These are phyloP conservation scores for Corbicula japonica DNA, from an alignment of 2,888 invertebrate genomes.

Conservation along the genomic window DNA sequence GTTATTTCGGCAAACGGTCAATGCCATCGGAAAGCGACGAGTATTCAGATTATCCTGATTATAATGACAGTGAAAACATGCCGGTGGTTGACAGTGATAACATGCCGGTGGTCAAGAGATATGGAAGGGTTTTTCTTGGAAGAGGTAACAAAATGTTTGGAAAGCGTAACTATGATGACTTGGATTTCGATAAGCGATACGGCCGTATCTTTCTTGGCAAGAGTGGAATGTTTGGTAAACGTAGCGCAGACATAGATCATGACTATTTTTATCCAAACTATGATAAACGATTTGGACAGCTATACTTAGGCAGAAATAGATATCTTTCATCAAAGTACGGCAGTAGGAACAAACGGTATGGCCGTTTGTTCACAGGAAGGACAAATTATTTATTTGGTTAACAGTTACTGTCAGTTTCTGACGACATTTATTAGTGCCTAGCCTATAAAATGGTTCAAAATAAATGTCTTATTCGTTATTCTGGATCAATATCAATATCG, in stretches of 20 bases:
- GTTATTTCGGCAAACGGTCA: constrained; percentile 28
- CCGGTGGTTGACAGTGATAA: not conserved
- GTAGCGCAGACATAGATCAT: constrained; percentile 17
- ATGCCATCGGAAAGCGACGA: too few relatives aligned
- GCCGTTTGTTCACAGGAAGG: constrained; percentile 48
- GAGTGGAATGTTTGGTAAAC: constrained; percentile 25
- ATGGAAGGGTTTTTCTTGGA: constrained; percentile 20
- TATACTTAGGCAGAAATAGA: constrained; percentile 10
- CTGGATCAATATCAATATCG: too few relatives aligned
- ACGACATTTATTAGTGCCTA: too few relatives aligned
- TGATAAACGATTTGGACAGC: constrained; percentile 26
- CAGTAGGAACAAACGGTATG: constrained; percentile 31
- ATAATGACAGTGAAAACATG: not conserved
- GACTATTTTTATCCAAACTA: constrained; percentile 11
- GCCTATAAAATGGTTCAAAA: too few relatives aligned
- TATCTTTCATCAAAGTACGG: constrained; percentile 16
- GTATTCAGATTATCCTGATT: not conserved
- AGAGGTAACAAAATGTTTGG: constrained; percentile 15
- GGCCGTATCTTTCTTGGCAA: constrained; percentile 32
- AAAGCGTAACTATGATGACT: constrained; percentile 20
- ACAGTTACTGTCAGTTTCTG: too few relatives aligned
- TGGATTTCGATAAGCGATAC: constrained; percentile 21
- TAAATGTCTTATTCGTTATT: too few relatives aligned
- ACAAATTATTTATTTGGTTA: too few relatives aligned
- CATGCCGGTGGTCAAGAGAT: not conserved